Percentiles rank a stretch among this genome's conserved stretches.
These are phyloP conservation scores for Pseudoatta argentina DNA, from an alignment of 1,140 invertebrate species.

Conservation along the genomic window DNA sequence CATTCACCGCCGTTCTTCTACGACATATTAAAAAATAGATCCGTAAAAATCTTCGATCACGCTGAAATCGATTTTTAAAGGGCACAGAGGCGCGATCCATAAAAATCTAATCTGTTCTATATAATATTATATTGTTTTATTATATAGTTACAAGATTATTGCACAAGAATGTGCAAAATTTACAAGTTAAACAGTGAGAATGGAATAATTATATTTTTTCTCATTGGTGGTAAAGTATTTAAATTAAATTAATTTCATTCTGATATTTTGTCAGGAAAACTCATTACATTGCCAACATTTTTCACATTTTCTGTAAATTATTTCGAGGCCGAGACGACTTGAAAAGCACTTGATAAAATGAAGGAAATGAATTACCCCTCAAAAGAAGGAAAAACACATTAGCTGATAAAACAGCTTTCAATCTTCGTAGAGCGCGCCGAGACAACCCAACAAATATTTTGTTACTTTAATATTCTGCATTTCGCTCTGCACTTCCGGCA, in stretches of 20 bases:
- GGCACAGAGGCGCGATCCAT: neutral
- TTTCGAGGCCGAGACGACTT: neutral
- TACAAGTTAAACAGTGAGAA: constrained; percentile 81
- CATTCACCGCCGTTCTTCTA: constrained; percentile 81
- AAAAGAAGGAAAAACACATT: constrained; percentile 7
- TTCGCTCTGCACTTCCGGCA: neutral
- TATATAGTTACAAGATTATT: constrained; percentile 83
- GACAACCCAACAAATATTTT: constrained; percentile 21
- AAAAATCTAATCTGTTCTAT: constrained; percentile 78
- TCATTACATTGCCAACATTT: constrained; percentile 11
- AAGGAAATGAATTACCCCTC: neutral
- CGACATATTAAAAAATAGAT: neutral
- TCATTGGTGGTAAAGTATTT: constrained; percentile 84
- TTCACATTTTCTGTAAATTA: constrained; percentile 17
- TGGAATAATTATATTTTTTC: constrained; percentile 81
- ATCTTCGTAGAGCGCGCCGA: neutral
- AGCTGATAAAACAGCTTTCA: constrained; percentile 18
- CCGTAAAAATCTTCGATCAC: neutral
- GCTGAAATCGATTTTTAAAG: constrained; percentile 3
- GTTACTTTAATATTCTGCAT: constrained; percentile 35
- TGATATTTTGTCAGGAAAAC: constrained; percentile 11
- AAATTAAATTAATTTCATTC: constrained; percentile 85
- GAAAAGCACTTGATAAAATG: neutral
- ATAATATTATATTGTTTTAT: constrained; percentile 83
- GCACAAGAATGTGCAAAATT: constrained; percentile 82